Evolutionary conservation across 2,888 invertebrate species (phyloP).

Genomic region (Agonum fuliginosum): DNA sequence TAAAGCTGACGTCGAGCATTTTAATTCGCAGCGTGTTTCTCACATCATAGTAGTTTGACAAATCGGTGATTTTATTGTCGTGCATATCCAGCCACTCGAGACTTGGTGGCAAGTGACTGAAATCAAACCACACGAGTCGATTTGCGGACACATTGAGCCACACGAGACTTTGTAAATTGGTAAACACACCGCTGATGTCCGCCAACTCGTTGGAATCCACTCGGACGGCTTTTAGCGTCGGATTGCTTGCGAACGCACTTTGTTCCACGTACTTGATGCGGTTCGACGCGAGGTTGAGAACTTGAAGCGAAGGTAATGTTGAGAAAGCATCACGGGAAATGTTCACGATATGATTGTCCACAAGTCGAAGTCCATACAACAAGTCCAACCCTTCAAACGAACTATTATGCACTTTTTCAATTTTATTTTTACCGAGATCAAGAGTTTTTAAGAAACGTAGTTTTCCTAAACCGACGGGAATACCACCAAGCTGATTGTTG

Average conservation of each 20-base stretch:
- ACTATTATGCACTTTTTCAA: constrained; percentile 81
- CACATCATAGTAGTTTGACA: constrained; percentile 84
- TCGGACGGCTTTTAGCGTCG: constrained; percentile 83
- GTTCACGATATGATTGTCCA: constrained; percentile 86
- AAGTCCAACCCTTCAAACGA: constrained; percentile 85
- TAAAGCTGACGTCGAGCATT: constrained; percentile 86
- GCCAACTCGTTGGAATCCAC: constrained; percentile 86
- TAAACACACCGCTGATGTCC: constrained; percentile 86
- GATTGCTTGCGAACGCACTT: constrained; percentile 84
- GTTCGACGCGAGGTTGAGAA: constrained; percentile 88
- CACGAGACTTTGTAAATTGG: constrained; percentile 82
- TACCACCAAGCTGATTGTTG: constrained; percentile 82
- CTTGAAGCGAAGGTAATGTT: constrained; percentile 82
- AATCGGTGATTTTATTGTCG: constrained; percentile 84
- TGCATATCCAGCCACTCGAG: constrained; percentile 89
- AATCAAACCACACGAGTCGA: constrained; percentile 86
- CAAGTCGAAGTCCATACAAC: constrained; percentile 84
- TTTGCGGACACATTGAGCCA: constrained; percentile 90
- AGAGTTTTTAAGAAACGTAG: constrained; percentile 83
- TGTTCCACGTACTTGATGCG: constrained; percentile 85
- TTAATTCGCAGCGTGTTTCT: constrained; percentile 80
- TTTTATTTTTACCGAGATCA: constrained; percentile 88
- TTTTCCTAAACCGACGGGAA: constrained; percentile 82
- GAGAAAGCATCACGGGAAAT: constrained; percentile 85
- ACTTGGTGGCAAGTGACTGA: constrained; percentile 84